These are phyloP conservation scores for Magallana ariakensis DNA, from an alignment of 1,140 invertebrate genomes.

Conservation along the genomic window DNA sequence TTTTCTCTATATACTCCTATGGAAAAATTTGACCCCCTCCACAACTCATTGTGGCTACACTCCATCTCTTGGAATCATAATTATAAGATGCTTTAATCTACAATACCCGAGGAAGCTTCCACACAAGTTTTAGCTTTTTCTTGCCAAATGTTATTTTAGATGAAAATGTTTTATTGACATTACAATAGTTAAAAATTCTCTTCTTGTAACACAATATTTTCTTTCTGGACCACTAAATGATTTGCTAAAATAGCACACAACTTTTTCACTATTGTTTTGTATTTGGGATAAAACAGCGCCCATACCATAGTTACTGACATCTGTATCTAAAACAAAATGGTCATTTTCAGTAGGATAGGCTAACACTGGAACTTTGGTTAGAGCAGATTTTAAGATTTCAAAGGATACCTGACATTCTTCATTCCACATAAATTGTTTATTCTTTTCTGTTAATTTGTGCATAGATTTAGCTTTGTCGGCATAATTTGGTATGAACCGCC, in stretches of 20 bases:
- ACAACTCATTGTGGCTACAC: too few relatives aligned
- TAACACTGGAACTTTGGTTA: slow-evolving; percentile 43
- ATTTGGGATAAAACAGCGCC: slow-evolving; percentile 79
- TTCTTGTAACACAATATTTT: slow-evolving; percentile 57
- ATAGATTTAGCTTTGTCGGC: slow-evolving; percentile 37
- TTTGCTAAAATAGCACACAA: slow-evolving; percentile 53
- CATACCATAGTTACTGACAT: slow-evolving; percentile 68
- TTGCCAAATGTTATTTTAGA: too few relatives aligned
- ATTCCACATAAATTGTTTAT: slow-evolving; percentile 35
- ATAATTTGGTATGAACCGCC: neutral
- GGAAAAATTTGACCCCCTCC: too few relatives aligned
- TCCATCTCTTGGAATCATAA: too few relatives aligned
- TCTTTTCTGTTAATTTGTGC: slow-evolving; percentile 38
- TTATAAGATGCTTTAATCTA: too few relatives aligned
- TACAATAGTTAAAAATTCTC: slow-evolving; percentile 58
- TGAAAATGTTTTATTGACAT: slow-evolving; percentile 48
- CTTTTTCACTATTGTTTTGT: slow-evolving; percentile 61
- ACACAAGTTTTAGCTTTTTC: too few relatives aligned
- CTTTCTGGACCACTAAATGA: slow-evolving; percentile 47
- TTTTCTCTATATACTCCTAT: too few relatives aligned
- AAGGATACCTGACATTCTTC: slow-evolving; percentile 38
- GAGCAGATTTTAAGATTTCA: slow-evolving; percentile 26
- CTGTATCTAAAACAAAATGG: slow-evolving; percentile 51
- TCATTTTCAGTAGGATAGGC: slow-evolving; percentile 35
- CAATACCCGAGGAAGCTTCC: too few relatives aligned